phyloP scores from a whole-genome alignment of 1,140 invertebrate species.

The Bombus cullumanus region DNA sequence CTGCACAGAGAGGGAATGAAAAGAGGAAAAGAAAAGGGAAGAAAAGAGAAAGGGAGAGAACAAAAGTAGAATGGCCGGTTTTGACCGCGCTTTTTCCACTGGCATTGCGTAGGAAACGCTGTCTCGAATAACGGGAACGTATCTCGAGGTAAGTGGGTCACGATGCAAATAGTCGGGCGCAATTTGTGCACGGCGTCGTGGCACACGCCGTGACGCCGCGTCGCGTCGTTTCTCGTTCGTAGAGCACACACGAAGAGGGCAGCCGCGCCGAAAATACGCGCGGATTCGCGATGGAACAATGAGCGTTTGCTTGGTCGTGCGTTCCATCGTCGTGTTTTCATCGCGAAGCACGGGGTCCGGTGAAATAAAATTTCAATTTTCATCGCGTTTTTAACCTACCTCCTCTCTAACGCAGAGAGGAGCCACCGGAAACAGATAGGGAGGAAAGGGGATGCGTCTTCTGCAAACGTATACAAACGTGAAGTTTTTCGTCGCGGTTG shows the following conservation, averaged over 20 bases:
- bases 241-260: background rate
- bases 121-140: conserved; percentile 38
- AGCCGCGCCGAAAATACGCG: conserved; percentile 40
- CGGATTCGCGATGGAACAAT: conserved; percentile 35
- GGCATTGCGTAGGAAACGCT: conserved; percentile 21
- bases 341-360: background rate
- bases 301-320: conserved; percentile 12
- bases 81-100: conserved; percentile 34
- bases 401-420: background rate
- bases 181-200: conserved; percentile 30
- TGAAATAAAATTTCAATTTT: conserved; percentile 34
- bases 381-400: background rate
- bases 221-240: conserved; percentile 17
- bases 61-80: conserved; percentile 13
- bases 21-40: conserved; percentile 6
- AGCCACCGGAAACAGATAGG: background rate
- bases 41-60: background rate
- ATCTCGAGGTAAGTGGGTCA: conserved; percentile 52
- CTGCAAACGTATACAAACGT: background rate
- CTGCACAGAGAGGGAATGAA: background rate
- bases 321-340: background rate
- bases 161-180: conserved; percentile 51
- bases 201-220: background rate
- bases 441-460: too few species aligned
- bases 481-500: background rate